Conservation (phyloP, 2,113 vertebrate genomes). For the Todiramphus saurophagus region DNA sequence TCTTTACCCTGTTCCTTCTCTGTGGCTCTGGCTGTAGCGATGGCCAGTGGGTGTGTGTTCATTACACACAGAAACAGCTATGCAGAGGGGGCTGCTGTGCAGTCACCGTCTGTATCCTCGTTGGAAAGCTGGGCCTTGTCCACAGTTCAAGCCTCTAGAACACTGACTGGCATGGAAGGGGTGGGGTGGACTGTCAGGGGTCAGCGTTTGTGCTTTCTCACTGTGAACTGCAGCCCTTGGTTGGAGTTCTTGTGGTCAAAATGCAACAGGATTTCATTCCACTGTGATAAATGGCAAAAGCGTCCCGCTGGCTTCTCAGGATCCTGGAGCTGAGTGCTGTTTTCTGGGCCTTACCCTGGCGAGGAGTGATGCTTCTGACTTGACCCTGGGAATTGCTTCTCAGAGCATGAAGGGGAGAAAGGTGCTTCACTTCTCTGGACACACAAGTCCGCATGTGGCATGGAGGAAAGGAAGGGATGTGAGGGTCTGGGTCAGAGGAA, state of each 20-base stretch:
- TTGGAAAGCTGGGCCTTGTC: neutral
- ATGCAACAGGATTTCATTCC: neutral
- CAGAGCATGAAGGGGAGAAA: neutral
- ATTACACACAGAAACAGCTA: neutral
- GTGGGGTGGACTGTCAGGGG: accelerated
- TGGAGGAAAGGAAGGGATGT: neutral
- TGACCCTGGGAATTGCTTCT: neutral
- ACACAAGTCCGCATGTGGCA: no score
- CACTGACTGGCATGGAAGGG: neutral
- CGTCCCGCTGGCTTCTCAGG: neutral
- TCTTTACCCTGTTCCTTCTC: neutral
- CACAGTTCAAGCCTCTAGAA: neutral
- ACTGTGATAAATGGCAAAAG: neutral
- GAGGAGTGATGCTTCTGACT: neutral
- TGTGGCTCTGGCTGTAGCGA: neutral
- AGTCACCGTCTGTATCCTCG: accelerated
- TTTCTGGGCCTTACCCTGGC: neutral
- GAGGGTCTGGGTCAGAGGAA: accelerated
- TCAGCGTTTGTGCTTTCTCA: neutral
- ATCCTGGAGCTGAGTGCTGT: neutral
- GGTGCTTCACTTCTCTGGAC: neutral
- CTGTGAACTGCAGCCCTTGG: neutral
- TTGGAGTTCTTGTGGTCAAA: neutral
- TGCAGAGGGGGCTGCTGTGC: neutral
- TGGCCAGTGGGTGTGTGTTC: neutral